Percentiles rank a stretch among this genome's conserved stretches.
Evolutionary conservation across 2,888 invertebrate genomes (phyloP).

Genomic region (Acrobasis suavella): DNA sequence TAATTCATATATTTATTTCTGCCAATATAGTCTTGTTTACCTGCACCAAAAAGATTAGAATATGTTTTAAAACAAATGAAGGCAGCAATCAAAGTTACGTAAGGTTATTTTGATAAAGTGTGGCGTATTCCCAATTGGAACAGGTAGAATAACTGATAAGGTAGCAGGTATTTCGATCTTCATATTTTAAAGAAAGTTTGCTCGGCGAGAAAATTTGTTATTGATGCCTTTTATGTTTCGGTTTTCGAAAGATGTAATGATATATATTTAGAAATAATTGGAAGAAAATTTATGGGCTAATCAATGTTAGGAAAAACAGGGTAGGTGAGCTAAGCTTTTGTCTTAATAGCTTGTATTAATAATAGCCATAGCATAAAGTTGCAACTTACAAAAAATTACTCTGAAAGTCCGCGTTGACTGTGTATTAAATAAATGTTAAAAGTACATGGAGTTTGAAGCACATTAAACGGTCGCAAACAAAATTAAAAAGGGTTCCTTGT

Average conservation of each 20-base stretch:
- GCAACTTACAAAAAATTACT: too few species aligned
- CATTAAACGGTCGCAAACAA: neutral
- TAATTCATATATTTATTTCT: too few species aligned
- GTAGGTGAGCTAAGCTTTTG: too few species aligned
- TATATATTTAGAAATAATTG: conserved; percentile 13
- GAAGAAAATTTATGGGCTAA: neutral
- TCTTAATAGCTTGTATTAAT: too few species aligned
- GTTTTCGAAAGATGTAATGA: conserved; percentile 8
- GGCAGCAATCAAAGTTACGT: neutral
- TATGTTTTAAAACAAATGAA: neutral
- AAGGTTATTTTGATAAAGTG: conserved; percentile 6
- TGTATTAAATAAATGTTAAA: neutral
- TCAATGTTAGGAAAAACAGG: neutral
- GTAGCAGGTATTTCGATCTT: conserved; percentile 21
- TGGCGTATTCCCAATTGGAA: neutral
- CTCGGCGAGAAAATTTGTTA: conserved; percentile 16
- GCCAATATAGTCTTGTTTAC: too few species aligned
- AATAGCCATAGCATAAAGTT: too few species aligned
- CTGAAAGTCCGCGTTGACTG: neutral
- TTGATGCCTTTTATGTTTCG: conserved; percentile 21
- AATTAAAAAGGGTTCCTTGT: neutral
- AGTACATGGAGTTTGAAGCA: neutral
- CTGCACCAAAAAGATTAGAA: neutral
- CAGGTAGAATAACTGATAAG: conserved; percentile 18
- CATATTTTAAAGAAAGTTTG: conserved; percentile 22